A percentile compares a stretch with the other conserved stretches of the same genome.
phyloP scores from a whole-genome alignment of 2,888 invertebrate genomes.

The Eugnorisma glareosa region DNA sequence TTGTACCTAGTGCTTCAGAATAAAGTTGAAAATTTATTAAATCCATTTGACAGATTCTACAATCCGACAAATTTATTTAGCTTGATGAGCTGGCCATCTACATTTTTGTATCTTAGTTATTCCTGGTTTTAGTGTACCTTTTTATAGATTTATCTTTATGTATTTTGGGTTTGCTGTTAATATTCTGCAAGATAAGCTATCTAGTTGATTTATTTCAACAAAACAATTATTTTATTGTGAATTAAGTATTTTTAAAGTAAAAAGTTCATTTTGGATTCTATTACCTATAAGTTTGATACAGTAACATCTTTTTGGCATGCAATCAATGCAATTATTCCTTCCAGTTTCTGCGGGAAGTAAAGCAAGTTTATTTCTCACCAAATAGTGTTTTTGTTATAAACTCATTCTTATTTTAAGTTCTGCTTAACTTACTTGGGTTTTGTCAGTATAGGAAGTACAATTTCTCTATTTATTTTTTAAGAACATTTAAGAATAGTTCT shows the following conservation, averaged over 20 bases:
- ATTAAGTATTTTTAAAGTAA: not conserved
- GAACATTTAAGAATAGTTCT: not conserved
- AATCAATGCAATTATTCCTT: not conserved
- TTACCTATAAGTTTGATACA: not conserved
- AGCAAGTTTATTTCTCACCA: not conserved
- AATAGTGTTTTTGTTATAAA: not conserved
- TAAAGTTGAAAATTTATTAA: no score
- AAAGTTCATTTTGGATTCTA: not conserved
- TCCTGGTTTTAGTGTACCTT: slow-evolving; percentile 2
- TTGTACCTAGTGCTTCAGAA: no score
- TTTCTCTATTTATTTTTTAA: not conserved
- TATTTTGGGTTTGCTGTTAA: not conserved
- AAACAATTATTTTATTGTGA: not conserved
- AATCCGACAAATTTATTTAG: no score
- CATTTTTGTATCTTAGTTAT: slow-evolving; percentile 3
- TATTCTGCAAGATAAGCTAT: not conserved
- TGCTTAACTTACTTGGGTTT: not conserved
- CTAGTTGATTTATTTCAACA: not conserved
- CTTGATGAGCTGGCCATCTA: no score
- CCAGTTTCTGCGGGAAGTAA: not conserved
- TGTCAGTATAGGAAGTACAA: not conserved
- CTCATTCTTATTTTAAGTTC: not conserved
- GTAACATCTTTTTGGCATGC: not conserved
- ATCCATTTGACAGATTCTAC: no score
- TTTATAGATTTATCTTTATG: not conserved